phyloP scores from a whole-genome alignment of 2,797 vertebrate genomes.

The Pogonophryne albipinna region DNA sequence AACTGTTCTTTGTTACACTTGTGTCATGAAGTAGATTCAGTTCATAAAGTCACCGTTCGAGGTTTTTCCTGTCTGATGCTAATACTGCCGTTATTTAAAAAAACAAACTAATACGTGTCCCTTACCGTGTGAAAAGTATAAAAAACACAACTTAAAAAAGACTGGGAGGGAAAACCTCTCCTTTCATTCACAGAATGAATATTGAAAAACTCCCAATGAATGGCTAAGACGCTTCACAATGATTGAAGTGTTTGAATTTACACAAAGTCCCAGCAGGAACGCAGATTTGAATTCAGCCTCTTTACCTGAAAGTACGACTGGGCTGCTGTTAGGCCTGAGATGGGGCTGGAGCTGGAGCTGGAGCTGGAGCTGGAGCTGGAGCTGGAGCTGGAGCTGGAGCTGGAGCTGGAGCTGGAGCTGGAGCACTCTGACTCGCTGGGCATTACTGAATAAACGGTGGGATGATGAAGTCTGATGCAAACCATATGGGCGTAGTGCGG shows the following conservation, averaged over 20 bases:
- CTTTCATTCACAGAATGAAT: constrained; percentile 88
- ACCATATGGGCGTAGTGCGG: constrained; percentile 69
- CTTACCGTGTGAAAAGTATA: constrained; percentile 14
- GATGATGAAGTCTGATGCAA: constrained; percentile 76
- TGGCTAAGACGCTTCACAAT: constrained; percentile 8
- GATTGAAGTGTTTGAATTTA: constrained; percentile 16
- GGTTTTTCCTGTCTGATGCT: neutral
- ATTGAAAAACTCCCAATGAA: constrained; percentile 59
- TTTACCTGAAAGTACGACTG: constrained; percentile 53
- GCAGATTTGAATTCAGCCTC: constrained; percentile 41
- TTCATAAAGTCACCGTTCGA: neutral
- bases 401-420: no score
- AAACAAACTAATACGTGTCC: neutral
- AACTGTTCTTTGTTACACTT: constrained; percentile 9
- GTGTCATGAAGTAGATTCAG: neutral
- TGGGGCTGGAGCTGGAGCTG: constrained; percentile 69
- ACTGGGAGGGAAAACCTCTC: constrained; percentile 33
- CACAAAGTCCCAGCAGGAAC: constrained; percentile 1
- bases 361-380: no score
- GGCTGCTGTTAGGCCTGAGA: constrained; percentile 65
- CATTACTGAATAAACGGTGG: constrained; percentile 62
- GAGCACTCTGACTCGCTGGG: constrained; percentile 52
- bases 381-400: no score
- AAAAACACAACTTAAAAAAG: constrained; percentile 44
- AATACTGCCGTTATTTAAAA: constrained; percentile 39